Base-by-base conservation (phyloP, 2,888 invertebrate species). In the Amorpha juglandis region DNA sequence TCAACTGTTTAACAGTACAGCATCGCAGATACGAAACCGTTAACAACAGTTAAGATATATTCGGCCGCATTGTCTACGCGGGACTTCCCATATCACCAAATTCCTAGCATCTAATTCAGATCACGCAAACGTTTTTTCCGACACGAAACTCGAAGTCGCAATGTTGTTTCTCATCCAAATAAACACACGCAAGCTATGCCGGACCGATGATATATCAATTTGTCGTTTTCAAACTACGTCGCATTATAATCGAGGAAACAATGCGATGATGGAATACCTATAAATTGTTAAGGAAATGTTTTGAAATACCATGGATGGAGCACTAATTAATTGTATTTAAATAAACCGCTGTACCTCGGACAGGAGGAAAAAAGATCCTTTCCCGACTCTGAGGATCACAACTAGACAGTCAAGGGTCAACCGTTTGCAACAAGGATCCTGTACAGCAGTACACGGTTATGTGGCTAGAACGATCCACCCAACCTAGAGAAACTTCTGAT, bases 211-310 rank as follows among this genome's bases (percentile, higher is more conserved):
- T 50, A 19, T 50, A 19, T 3, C 6, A 11, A 9, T 3, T 45
- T 14, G 6, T 2, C 7, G 14, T 45, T 45, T 45, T 12, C 45
- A 45, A 45, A 45, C 45, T 45, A 14, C 38, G 38, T 38, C 38
- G 7, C 38, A 38, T 38, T 45, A 45, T 45, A 45, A 1, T 9
- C 12, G 38, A 42, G 19, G 58, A 21, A 58, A 38, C 42, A 53
- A 53, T 33, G 33, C 33, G 11, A 19, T 19, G 12, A 58, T 42
- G 16, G 19, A 42, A 58, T 42, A 42, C 58, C 58, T 42, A 19
- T 58, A 38, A 42, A 35, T 16, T 58, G 58, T 38, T 16, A 42
- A 58, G 58, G 58, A 58, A 58, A 58, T 58, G 12, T 11, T 58
- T 58, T 38, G 38, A 42, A 58, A 58, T 12, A 38, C 42, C 42